These are phyloP conservation scores for Cynodonichthys magdalenae DNA, from an alignment of 2,797 vertebrate genomes.

Conservation along the genomic window DNA sequence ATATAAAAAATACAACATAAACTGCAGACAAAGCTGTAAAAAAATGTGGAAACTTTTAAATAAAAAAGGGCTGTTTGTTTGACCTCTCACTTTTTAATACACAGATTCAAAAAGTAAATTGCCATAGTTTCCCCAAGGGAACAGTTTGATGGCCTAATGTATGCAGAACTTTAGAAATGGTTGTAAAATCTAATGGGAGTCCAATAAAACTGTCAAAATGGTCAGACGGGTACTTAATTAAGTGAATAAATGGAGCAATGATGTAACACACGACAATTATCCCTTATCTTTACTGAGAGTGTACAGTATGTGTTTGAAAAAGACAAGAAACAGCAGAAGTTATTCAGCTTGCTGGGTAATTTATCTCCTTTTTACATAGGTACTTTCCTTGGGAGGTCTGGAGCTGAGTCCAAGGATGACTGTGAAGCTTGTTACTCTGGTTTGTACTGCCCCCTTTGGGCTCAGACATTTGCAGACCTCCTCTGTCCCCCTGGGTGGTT, in stretches of 20 bases:
- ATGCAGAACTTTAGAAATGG: constrained; percentile 37
- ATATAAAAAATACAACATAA: not conserved
- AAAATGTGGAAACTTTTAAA: not conserved
- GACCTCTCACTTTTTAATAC: constrained; percentile 38
- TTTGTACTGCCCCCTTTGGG: constrained; percentile 84
- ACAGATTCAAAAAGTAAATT: constrained; percentile 15
- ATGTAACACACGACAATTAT: constrained; percentile 9
- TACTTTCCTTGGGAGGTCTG: constrained; percentile 77
- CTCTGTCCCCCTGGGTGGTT: constrained; percentile 88
- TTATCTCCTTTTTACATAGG: constrained; percentile 71
- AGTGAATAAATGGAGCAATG: constrained; percentile 28
- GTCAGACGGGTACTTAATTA: constrained; percentile 39
- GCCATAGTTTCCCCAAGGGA: constrained; percentile 29
- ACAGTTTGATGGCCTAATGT: constrained; percentile 34
- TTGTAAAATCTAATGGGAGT: constrained; percentile 54
- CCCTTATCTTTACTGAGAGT: not conserved
- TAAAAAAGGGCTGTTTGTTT: constrained; percentile 8
- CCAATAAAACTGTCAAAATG: constrained; percentile 56
- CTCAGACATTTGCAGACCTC: constrained; percentile 78
- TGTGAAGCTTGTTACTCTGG: constrained; percentile 85
- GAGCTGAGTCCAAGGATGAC: constrained; percentile 76
- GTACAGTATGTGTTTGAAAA: not conserved
- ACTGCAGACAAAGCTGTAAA: not conserved
- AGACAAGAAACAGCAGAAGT: not conserved
- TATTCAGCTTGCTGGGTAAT: constrained; percentile 21